Evolutionary conservation across 2,888 invertebrate species (phyloP).

Genomic region (Acanthoscelides obtectus): DNA sequence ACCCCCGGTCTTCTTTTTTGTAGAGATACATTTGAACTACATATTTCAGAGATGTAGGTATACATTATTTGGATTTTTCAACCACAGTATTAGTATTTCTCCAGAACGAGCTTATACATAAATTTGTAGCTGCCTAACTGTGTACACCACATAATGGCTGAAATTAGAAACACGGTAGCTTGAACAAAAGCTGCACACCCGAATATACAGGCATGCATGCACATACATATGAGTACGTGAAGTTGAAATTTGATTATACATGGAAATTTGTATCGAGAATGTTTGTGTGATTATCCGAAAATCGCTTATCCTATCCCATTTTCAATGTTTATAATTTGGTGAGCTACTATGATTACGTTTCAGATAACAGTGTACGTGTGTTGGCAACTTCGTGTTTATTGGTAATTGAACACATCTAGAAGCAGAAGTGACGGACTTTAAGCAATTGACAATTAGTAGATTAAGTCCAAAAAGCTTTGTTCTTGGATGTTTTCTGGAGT

Average conservation of each 20-base stretch:
- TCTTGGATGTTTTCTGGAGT: too few relatives aligned
- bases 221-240: not conserved
- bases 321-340: not conserved
- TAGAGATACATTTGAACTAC: too few relatives aligned
- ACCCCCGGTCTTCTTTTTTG: too few relatives aligned
- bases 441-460: too few relatives aligned
- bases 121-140: not conserved
- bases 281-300: not conserved
- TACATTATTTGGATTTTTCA: too few relatives aligned
- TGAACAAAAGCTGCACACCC: not conserved
- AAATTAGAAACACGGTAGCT: not conserved
- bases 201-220: not conserved
- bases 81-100: too few relatives aligned
- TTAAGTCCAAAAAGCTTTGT: too few relatives aligned
- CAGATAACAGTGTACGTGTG: not conserved
- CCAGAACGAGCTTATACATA: not conserved
- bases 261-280: not conserved
- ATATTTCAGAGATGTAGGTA: too few relatives aligned
- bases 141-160: not conserved
- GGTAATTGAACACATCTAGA: too few relatives aligned
- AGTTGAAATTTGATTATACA: not conserved
- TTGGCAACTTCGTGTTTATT: too few relatives aligned
- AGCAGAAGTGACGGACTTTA: too few relatives aligned
- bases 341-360: not conserved
- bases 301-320: not conserved